A percentile compares a stretch with the other conserved stretches of the same genome.
Evolutionary conservation across 2,113 vertebrate genomes (phyloP).

Genomic region (Ptilonorhynchus violaceus): DNA sequence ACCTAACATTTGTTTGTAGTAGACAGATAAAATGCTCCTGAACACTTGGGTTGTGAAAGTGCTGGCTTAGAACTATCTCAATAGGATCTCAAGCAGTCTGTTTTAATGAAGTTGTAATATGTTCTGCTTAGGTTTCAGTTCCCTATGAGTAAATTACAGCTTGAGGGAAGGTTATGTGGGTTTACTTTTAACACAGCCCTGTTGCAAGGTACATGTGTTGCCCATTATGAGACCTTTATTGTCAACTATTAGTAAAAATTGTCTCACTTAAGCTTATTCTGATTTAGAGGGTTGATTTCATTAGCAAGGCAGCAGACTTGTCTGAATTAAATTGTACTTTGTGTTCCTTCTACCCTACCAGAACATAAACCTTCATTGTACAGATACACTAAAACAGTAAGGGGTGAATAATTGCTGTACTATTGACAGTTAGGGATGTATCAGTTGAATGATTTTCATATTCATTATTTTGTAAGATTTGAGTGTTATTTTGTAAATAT

Average conservation of each 20-base stretch:
- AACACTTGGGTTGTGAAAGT: neutral
- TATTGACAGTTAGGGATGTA: neutral
- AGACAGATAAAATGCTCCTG: neutral
- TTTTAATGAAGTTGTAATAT: neutral
- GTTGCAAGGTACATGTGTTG: neutral
- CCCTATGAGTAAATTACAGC: neutral
- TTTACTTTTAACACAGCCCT: neutral
- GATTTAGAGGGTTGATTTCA: neutral
- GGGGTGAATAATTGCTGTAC: neutral
- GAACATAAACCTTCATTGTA: neutral
- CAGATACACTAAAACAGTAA: neutral
- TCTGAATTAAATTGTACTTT: neutral
- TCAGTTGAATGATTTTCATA: neutral
- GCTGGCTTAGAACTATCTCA: neutral
- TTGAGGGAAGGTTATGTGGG: neutral
- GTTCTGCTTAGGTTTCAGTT: neutral
- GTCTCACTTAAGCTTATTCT: neutral
- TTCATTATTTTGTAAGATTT: neutral
- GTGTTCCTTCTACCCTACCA: neutral
- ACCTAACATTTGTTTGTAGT: neutral
- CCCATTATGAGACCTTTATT: neutral
- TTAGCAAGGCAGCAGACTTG: neutral
- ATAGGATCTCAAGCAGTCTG: neutral
- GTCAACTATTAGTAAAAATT: neutral
- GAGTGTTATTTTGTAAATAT: conserved; percentile 4